These are phyloP conservation scores for Tyrophagus putrescentiae DNA, from an alignment of 1,140 invertebrate genomes.

Conservation along the genomic window DNA sequence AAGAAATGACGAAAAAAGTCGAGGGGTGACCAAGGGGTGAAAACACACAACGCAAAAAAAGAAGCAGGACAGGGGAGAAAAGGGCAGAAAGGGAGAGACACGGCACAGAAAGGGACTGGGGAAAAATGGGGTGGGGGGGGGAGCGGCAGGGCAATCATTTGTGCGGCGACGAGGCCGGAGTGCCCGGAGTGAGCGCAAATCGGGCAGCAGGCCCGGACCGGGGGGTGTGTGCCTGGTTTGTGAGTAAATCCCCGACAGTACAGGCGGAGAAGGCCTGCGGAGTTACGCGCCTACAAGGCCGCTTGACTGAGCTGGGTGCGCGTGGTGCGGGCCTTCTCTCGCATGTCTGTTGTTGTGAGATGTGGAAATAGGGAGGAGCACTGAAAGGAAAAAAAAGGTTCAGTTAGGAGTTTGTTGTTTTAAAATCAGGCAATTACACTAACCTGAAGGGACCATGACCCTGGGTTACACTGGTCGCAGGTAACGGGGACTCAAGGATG, in stretches of 20 bases:
- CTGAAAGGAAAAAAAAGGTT: too few relatives aligned
- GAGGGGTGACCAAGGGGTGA: background rate
- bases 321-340: slow-evolving; percentile 13
- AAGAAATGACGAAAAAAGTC: too few relatives aligned
- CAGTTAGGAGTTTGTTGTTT: background rate
- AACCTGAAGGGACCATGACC: slow-evolving; percentile 3
- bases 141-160: background rate
- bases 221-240: background rate
- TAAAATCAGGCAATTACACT: background rate
- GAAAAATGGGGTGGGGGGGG: background rate
- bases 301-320: background rate
- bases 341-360: slow-evolving; percentile 15
- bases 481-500: background rate
- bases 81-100: background rate
- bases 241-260: slow-evolving; percentile 5
- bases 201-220: too few relatives aligned
- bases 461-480: slow-evolving; percentile 9
- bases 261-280: slow-evolving; percentile 1
- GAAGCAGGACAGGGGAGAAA: too few relatives aligned
- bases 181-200: slow-evolving; percentile 17
- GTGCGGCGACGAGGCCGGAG: background rate
- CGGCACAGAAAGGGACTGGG: too few relatives aligned
- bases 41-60: background rate
- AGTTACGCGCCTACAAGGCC: background rate
- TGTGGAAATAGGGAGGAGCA: slow-evolving; percentile 17